Evolutionary conservation across 2,797 vertebrate genomes (phyloP).

Genomic region (Semotilus atromaculatus): DNA sequence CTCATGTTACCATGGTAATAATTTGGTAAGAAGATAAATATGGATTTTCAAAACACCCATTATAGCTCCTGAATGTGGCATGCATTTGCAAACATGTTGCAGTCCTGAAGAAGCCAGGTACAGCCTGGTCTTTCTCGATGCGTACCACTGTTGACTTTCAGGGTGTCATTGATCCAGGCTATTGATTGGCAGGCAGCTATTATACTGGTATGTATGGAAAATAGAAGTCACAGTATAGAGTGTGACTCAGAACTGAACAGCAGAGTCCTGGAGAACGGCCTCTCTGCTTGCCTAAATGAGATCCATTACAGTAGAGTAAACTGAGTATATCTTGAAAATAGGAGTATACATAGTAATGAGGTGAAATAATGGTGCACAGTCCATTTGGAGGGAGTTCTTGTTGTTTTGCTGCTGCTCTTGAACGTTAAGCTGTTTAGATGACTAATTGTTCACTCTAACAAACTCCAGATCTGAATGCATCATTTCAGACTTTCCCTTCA

Average conservation of each 20-base stretch:
- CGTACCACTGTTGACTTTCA: conserved; percentile 44
- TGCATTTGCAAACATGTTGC: conserved; percentile 11
- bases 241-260: conserved; percentile 27
- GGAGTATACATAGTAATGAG: conserved; percentile 60
- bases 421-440: conserved; percentile 65
- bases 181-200: conserved; percentile 51
- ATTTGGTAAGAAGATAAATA: conserved; percentile 24
- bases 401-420: conserved; percentile 17
- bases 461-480: conserved; percentile 66
- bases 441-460: conserved; percentile 63
- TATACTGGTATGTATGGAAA: conserved; percentile 45
- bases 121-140: conserved; percentile 15
- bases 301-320: conserved; percentile 47
- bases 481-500: conserved; percentile 62
- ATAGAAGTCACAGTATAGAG: conserved; percentile 29
- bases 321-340: conserved; percentile 47
- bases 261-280: conserved; percentile 14
- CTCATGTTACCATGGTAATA: conserved; percentile 33
- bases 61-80: not conserved
- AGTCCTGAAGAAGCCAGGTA: conserved; percentile 19
- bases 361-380: conserved; percentile 64
- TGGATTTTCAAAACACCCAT: not conserved
- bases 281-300: conserved; percentile 44
- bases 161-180: conserved; percentile 49
- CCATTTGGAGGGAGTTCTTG: conserved; percentile 62